A percentile compares a stretch with the other conserved stretches of the same genome.
Conservation (phyloP, 2,888 invertebrate species). For the Hipparchia sbordonii region DNA sequence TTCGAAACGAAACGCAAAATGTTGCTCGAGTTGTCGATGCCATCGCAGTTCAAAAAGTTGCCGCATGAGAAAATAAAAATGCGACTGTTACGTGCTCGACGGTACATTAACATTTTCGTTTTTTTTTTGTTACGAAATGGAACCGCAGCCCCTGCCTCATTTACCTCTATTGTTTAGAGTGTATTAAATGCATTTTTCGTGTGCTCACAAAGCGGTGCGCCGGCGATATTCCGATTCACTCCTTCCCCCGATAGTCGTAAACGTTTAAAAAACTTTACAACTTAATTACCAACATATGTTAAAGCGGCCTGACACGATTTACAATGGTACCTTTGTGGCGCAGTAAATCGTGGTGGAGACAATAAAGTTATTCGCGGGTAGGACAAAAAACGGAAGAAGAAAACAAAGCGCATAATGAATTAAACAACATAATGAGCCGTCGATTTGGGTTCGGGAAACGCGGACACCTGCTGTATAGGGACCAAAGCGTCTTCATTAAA, state of each 20-base stretch:
- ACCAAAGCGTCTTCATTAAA: conserved; percentile 79
- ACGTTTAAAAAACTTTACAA: conserved; percentile 71
- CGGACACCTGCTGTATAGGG: conserved; percentile 68
- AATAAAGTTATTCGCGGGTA: conserved; percentile 71
- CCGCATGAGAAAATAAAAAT: conserved; percentile 56
- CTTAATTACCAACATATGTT: conserved; percentile 81
- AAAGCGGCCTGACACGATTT: conserved; percentile 70
- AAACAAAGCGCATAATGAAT: conserved; percentile 81
- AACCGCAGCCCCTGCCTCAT: conserved; percentile 44
- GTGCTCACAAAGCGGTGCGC: conserved; percentile 50
- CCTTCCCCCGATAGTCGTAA: conserved; percentile 62
- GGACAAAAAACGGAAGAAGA: conserved; percentile 66
- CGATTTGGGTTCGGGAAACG: conserved; percentile 55
- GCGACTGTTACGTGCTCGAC: conserved; percentile 48
- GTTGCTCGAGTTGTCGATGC: conserved; percentile 56
- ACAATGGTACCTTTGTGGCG: conserved; percentile 69
- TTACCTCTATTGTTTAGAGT: conserved; percentile 55
- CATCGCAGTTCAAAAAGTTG: conserved; percentile 58
- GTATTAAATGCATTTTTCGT: conserved; percentile 57
- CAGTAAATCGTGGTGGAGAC: conserved; percentile 70
- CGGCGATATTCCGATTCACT: conserved; percentile 51
- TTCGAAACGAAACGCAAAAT: conserved; percentile 64
- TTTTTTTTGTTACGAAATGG: conserved; percentile 43
- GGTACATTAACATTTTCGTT: conserved; percentile 45
- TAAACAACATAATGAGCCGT: conserved; percentile 75